These are phyloP conservation scores for Nycticryphes semicollaris DNA, from an alignment of 2,113 vertebrate genomes.

Conservation along the genomic window DNA sequence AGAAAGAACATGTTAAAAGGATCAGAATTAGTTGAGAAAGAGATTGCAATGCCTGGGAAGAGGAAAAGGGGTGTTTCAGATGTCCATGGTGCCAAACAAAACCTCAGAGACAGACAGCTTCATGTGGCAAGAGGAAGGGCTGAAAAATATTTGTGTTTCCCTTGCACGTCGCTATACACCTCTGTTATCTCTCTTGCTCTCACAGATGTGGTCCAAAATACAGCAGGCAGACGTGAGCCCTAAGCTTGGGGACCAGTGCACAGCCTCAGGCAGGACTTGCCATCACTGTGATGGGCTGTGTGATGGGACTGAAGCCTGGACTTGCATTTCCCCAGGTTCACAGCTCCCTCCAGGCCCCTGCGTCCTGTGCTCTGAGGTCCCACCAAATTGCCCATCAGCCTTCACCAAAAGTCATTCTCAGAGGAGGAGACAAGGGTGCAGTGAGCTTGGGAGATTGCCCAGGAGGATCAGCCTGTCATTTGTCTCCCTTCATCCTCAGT, in stretches of 20 bases:
- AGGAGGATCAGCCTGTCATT: neutral
- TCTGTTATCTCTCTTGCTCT: neutral
- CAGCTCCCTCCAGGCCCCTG: neutral
- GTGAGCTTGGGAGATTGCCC: neutral
- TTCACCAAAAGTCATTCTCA: neutral
- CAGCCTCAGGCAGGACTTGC: neutral
- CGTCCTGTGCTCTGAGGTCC: neutral
- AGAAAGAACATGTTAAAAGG: neutral
- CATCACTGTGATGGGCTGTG: neutral
- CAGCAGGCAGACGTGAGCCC: neutral
- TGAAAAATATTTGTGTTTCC: neutral
- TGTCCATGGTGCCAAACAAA: neutral
- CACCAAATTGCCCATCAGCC: neutral
- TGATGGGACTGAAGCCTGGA: neutral
- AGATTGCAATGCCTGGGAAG: neutral
- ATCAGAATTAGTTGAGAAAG: neutral
- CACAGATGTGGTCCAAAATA: neutral
- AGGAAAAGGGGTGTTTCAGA: neutral
- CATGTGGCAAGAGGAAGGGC: neutral
- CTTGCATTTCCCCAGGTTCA: rapidly evolving
- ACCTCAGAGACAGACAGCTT: neutral
- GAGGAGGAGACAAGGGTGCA: neutral
- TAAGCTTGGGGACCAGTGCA: neutral
- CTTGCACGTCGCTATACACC: rapidly evolving
- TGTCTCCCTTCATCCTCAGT: neutral